Evolutionary conservation across 2,797 vertebrate species (phyloP), one percentile per base, ranked within the genome.

Genomic region (Anguilla megastoma): DNA sequence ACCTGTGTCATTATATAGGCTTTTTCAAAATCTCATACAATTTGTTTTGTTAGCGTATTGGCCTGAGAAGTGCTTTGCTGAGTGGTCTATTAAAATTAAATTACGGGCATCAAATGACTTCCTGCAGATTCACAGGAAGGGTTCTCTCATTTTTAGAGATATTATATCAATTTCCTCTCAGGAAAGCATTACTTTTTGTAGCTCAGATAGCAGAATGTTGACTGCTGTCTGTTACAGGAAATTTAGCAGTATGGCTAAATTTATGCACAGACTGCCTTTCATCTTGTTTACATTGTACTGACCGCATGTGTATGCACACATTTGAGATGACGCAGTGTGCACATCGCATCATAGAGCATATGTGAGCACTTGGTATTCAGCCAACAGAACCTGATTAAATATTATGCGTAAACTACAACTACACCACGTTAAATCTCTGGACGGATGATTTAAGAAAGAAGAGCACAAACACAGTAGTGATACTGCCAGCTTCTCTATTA

Each of bases 361-460:
- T 84, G 50, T 30, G 12, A 84, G 48, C n/a, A 84, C n/a, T 33
- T 84, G 79, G 79, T 82, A 24, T n/a, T 24, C 79, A 82, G 79
- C 79, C 45, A 82, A 45, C 12, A 7, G 79, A 50, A 82, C 21
- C 18, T n/a, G 45, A 82, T 50, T n/a, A 24, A n/a, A 82, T 48
- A 36, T 76, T 76, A 41, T 21, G 36, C 45, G 33, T 45, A 50
- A 24, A 27, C 24, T 48, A 45, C 21, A 82, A 41, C 41, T 41
- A 41, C 41, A 41, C 41, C 4, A 41, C 24, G 79, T 33, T 1
- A 41, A 79, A 33, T 50, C 21, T 24, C 18, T 82, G 21, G 18
- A 82, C 1, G 24, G 45, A 82, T 79, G 45, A 24, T 79, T 79
- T 69, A 69, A 86, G 24, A 56, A 33, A 79, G 50, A 56, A 33